These are phyloP conservation scores for Ochropacha duplaris DNA, from an alignment of 2,888 invertebrate genomes.

Conservation along the genomic window DNA sequence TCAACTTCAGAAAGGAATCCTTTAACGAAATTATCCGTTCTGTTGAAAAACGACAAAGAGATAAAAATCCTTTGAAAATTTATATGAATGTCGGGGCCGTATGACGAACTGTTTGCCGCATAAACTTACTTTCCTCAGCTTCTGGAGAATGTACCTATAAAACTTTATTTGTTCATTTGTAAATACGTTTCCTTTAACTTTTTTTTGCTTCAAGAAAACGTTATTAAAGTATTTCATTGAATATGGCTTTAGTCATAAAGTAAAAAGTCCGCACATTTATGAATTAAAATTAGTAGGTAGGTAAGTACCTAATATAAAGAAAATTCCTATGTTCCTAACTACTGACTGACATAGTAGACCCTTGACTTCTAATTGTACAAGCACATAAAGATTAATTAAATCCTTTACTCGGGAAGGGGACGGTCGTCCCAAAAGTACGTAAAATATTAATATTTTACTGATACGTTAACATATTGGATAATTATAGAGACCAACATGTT, in stretches of 20 bases:
- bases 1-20: conserved; percentile 8
- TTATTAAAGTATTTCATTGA: not conserved
- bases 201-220: not conserved
- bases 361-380: not conserved
- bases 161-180: not conserved
- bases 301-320: too few relatives aligned
- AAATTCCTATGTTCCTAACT: too few relatives aligned
- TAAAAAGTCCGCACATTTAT: not conserved
- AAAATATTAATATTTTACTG: too few relatives aligned
- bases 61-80: conserved; percentile 24
- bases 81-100: conserved; percentile 11
- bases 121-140: not conserved
- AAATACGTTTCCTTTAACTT: not conserved
- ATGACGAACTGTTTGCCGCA: conserved; percentile 9
- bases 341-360: too few relatives aligned
- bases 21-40: conserved; percentile 27
- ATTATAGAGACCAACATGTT: not conserved
- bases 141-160: not conserved
- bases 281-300: not conserved
- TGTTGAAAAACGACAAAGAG: conserved; percentile 21
- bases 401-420: too few relatives aligned
- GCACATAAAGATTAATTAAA: not conserved
- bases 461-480: not conserved
- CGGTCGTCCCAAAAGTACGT: too few relatives aligned
- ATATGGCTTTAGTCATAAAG: not conserved